Evolutionary conservation across 2,797 vertebrate genomes (phyloP).

Genomic region (Danio kyathit): DNA sequence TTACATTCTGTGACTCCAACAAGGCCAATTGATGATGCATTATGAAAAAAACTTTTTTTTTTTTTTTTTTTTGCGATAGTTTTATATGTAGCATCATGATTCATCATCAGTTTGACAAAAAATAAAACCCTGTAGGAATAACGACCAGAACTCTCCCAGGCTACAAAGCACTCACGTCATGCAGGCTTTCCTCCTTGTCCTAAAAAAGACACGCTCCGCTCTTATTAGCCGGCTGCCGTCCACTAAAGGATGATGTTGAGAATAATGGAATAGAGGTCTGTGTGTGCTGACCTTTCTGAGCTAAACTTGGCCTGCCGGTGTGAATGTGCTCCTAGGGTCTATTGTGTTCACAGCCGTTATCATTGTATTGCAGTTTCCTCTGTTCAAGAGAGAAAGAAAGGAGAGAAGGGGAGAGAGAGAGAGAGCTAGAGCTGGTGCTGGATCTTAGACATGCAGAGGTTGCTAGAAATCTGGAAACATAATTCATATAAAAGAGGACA

Average conservation of each 20-base stretch:
- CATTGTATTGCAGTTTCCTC: constrained; percentile 85
- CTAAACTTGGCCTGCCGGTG: constrained; percentile 83
- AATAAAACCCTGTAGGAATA: constrained; percentile 3
- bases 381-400: constrained; percentile 61
- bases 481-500: constrained; percentile 16
- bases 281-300: constrained; percentile 77
- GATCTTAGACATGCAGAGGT: constrained; percentile 52
- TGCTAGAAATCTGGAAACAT: constrained; percentile 44
- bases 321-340: constrained; percentile 75
- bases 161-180: not conserved
- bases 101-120: not conserved
- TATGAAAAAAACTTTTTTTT: too few relatives aligned
- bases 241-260: constrained; percentile 16
- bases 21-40: too few relatives aligned
- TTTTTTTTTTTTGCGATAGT: too few relatives aligned
- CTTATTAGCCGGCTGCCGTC: not conserved
- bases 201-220: constrained; percentile 37
- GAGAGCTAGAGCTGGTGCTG: constrained; percentile 18
- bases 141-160: not conserved
- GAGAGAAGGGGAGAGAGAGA: constrained; percentile 13
- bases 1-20: too few relatives aligned
- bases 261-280: constrained; percentile 47
- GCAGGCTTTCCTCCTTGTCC: constrained; percentile 22
- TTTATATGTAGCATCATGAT: constrained; percentile 14
- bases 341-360: constrained; percentile 85